Evolutionary conservation across 2,797 vertebrate species (phyloP), one percentile per base, ranked within the genome.

Genomic region (Esox masquinongy): DNA sequence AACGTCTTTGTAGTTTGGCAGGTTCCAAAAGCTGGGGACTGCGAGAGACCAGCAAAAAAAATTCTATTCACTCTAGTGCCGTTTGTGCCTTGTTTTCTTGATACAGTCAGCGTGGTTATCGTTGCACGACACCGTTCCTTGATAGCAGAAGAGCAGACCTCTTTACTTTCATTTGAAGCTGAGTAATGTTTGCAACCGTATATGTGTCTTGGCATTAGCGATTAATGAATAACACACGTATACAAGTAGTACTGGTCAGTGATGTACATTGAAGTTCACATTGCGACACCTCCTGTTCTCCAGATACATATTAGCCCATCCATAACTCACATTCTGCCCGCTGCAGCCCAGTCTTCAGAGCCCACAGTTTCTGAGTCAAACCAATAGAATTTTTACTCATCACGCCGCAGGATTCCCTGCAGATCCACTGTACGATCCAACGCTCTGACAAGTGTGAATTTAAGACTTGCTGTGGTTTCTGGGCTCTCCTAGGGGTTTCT

Each of bases 401-500:
- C 73, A 22, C 24, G 51, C 80, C 73, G 36, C 70, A 73, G 76
- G 53, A 81, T 78, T 75, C 73, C 64, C 51, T 72, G 53, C 31
- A 16, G 64, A 63, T 77, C 69, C 59, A 43, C 66, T 24, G n/a
- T 61, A 61, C 22, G 2, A 64, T 12, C n/a, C 63, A 56, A 43
- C 49, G 64, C 39, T 70, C 73, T 29, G 53, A 67, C 80, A 77
- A 78, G 80, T 81, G 80, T 77, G 76, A 81, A 81, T 78, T 73
- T 81, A 78, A 75, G 76, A 69, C 73, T 75, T 51, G 68, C 76
- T 78, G 76, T 73, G 80, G 80, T 78, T 75, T 75, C 47, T 70
- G 74, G 73, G 76, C 56, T 78, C 73, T 74, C 53, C 29, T 31
- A 70, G 70, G 70, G 70, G 53, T 72, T 81, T 75, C 53, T 63